Conservation (phyloP, 1,140 invertebrate species). For the Phthorimaea operculella region DNA sequence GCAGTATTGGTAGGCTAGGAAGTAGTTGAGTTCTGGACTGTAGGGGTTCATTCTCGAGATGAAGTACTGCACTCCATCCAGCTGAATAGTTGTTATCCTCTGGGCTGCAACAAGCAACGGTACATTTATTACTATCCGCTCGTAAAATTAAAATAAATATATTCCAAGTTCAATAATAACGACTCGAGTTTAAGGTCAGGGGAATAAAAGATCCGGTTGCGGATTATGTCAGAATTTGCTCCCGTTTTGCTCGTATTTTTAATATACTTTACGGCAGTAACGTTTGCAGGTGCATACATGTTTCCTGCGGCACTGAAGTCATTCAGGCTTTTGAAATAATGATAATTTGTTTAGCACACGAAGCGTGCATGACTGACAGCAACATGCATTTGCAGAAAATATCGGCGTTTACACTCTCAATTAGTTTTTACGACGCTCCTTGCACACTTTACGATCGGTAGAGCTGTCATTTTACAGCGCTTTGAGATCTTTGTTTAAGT, state of each 20-base stretch:
- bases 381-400: not conserved
- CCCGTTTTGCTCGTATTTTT: no score
- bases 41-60: slow-evolving; percentile 90
- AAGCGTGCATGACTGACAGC: not conserved
- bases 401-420: not conserved
- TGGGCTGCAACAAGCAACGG: slow-evolving; percentile 72
- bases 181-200: no score
- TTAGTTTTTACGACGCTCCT: not conserved
- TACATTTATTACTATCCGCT: slow-evolving; percentile 4
- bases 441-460: not conserved
- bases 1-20: slow-evolving; percentile 89
- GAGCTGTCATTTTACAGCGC: not conserved
- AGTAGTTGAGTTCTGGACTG: slow-evolving; percentile 87
- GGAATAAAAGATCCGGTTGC: no score
- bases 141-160: not conserved
- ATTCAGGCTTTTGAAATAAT: no score
- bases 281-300: no score
- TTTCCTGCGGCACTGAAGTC: no score
- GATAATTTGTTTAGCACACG: not conserved
- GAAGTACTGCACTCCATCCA: slow-evolving; percentile 88
- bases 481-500: not conserved
- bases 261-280: no score
- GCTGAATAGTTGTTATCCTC: slow-evolving; percentile 85
- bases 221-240: no score
- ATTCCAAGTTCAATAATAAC: no score